phyloP scores from a whole-genome alignment of 2,113 vertebrate species.

The Solea senegalensis region DNA sequence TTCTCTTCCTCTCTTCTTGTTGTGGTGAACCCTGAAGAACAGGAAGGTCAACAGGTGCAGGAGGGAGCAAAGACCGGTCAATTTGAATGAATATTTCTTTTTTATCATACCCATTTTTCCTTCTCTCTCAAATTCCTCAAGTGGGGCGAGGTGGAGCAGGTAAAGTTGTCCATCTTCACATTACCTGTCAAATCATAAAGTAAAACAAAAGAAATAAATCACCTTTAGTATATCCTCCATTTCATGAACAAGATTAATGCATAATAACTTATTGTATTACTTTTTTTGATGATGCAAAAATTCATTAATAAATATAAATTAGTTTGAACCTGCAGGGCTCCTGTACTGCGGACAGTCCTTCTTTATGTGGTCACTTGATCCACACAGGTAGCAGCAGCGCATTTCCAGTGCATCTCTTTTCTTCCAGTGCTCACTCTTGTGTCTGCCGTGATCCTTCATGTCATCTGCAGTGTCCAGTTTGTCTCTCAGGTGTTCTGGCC shows the following conservation, averaged over 20 bases:
- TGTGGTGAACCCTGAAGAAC: slow-evolving; percentile 78
- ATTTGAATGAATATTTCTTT: not conserved
- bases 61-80: not conserved
- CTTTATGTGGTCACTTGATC: slow-evolving; percentile 90
- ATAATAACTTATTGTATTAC: not conserved
- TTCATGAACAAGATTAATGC: not conserved
- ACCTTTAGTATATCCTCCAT: not conserved
- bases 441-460: slow-evolving; percentile 73
- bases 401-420: slow-evolving; percentile 86
- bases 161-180: slow-evolving; percentile 77
- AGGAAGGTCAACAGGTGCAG: not conserved
- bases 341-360: slow-evolving; percentile 90
- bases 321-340: slow-evolving; percentile 82
- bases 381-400: slow-evolving; percentile 92
- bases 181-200: slow-evolving; percentile 70
- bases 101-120: slow-evolving; percentile 82
- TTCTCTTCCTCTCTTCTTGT: slow-evolving; percentile 88
- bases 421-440: slow-evolving; percentile 86
- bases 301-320: not conserved
- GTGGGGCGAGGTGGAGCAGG: slow-evolving; percentile 67
- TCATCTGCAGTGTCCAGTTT: slow-evolving; percentile 66
- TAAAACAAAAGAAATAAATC: not conserved
- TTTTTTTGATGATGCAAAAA: not conserved
- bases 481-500: slow-evolving; percentile 80
- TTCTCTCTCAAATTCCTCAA: slow-evolving; percentile 77